phyloP scores from a whole-genome alignment of 2,888 invertebrate species.

The Nebria brevicollis region DNA sequence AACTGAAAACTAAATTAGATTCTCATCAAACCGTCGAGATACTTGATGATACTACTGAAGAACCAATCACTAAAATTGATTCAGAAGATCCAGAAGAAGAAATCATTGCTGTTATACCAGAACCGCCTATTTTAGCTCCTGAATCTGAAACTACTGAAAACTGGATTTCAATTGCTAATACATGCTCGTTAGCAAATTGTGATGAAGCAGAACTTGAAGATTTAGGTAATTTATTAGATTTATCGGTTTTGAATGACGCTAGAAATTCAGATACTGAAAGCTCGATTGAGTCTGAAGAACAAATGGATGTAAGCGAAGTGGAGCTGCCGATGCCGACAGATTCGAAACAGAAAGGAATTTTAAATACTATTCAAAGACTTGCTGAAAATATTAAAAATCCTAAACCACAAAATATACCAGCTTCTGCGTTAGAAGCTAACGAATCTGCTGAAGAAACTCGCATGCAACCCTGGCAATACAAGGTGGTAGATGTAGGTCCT shows the following conservation, averaged over 20 bases:
- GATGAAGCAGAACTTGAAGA: not conserved
- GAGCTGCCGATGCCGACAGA: conserved; percentile 48
- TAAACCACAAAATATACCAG: not conserved
- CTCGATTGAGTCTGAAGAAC: conserved; percentile 5
- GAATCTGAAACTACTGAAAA: not conserved
- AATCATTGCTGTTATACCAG: not conserved
- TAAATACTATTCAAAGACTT: conserved; percentile 59
- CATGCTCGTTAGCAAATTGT: not conserved
- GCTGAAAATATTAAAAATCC: conserved; percentile 57
- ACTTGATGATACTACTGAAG: conserved; percentile 56
- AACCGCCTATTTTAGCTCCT: not conserved
- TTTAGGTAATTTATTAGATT: not conserved
- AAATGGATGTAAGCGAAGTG: conserved; percentile 26
- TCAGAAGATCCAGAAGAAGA: conserved; percentile 19
- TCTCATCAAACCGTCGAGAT: conserved; percentile 55
- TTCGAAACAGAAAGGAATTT: conserved; percentile 52
- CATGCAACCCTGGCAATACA: not conserved
- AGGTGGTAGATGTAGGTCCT: conserved; percentile 48
- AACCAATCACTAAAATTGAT: not conserved
- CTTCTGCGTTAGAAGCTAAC: not conserved
- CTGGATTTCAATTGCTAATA: not conserved
- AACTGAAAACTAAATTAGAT: conserved; percentile 53
- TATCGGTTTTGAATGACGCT: not conserved
- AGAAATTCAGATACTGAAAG: conserved; percentile 4
- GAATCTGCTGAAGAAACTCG: not conserved